A percentile compares a stretch with the other conserved stretches of the same genome.
Conservation (phyloP, 2,113 vertebrate species). For the Ptychochromis oligacanthus region DNA sequence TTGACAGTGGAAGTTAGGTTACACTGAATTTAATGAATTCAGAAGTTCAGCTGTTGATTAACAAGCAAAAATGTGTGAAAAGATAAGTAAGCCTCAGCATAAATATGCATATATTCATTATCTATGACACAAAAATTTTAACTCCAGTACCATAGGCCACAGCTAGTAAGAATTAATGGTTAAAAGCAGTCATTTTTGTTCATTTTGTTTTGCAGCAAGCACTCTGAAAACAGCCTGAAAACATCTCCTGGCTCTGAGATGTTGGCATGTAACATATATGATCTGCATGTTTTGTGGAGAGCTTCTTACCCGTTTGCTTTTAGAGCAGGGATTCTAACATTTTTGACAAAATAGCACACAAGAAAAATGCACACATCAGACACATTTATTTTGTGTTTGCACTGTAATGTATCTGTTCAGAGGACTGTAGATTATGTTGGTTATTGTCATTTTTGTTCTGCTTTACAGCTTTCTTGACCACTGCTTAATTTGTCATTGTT, state of each 20-base stretch:
- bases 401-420: no score
- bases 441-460: neutral
- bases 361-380: neutral
- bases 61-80: neutral
- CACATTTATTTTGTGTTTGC: no score
- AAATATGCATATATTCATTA: neutral
- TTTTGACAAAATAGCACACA: neutral
- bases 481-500: neutral
- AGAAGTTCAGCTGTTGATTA: neutral
- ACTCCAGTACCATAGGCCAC: neutral
- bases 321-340: neutral
- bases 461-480: neutral
- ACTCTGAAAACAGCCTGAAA: neutral
- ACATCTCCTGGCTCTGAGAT: neutral
- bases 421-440: neutral
- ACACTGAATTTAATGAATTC: neutral
- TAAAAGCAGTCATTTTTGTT: neutral
- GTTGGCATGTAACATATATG: neutral
- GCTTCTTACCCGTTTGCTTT: neutral
- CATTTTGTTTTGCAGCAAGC: neutral
- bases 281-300: neutral
- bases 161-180: neutral
- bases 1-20: neutral
- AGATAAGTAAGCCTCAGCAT: neutral
- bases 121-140: neutral